Conservation (phyloP, 2,797 vertebrate species). For the Dryobates pubescens region DNA sequence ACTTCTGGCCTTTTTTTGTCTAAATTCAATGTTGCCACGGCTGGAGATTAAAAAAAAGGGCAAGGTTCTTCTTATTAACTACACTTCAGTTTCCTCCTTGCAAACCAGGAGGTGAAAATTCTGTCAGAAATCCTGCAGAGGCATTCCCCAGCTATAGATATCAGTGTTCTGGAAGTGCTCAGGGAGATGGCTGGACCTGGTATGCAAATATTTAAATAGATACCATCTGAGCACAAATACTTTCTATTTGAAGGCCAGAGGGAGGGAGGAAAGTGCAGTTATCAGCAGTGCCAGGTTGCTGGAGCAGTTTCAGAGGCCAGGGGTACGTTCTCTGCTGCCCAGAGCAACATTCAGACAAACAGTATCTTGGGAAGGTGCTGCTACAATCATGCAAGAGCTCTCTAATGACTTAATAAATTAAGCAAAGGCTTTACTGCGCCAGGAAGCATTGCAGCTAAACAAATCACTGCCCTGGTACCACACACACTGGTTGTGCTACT, state of each 20-base stretch:
- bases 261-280: not conserved
- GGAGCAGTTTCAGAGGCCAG: fast-evolving
- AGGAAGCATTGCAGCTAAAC: constrained; percentile 43
- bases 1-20: not conserved
- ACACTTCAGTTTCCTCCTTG: not conserved
- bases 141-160: not conserved
- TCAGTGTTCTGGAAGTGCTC: not conserved
- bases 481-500: not conserved
- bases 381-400: not conserved
- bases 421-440: not conserved
- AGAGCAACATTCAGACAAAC: not conserved
- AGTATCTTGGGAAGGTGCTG: not conserved
- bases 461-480: not conserved
- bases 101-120: not conserved
- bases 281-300: not conserved
- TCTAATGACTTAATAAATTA: not conserved
- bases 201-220: constrained; percentile 47
- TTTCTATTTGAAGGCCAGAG: not conserved
- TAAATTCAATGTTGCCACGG: fast-evolving
- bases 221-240: constrained; percentile 47
- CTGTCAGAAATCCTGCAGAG: not conserved
- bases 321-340: not conserved
- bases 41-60: not conserved
- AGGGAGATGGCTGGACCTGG: not conserved
- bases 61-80: not conserved